phyloP scores from a whole-genome alignment of 2,113 vertebrate species.

The Gorsachius goisagi region DNA sequence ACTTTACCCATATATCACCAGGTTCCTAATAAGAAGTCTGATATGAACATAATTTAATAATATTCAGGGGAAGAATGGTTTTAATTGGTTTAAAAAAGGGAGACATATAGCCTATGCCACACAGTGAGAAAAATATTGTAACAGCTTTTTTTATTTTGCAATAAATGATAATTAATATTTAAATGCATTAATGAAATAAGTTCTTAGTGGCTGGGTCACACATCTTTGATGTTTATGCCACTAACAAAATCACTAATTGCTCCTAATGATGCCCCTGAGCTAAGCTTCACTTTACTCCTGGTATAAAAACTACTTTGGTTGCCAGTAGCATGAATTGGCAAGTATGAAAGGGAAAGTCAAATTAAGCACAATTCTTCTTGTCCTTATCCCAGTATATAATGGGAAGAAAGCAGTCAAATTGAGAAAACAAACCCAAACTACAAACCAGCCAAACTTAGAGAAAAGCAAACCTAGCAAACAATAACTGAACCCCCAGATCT shows the following conservation, averaged over 20 bases:
- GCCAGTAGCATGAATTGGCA: neutral
- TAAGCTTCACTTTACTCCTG: constrained; percentile 15
- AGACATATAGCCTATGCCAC: neutral
- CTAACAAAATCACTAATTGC: constrained; percentile 27
- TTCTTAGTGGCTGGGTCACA: neutral
- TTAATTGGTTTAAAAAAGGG: constrained; percentile 47
- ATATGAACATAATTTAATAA: constrained; percentile 59
- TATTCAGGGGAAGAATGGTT: constrained; percentile 21
- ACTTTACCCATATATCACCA: constrained; percentile 16
- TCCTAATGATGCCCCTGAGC: constrained; percentile 14
- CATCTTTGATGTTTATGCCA: constrained; percentile 12
- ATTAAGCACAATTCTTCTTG: neutral
- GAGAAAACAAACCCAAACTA: neutral
- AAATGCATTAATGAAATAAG: constrained; percentile 33
- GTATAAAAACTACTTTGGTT: neutral
- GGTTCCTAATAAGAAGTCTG: constrained; percentile 34
- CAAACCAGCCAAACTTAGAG: neutral
- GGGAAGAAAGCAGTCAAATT: neutral
- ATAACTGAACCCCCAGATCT: neutral
- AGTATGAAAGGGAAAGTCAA: neutral
- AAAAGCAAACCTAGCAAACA: neutral
- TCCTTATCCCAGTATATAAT: neutral
- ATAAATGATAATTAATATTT: constrained; percentile 59
- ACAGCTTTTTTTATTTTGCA: constrained; percentile 21
- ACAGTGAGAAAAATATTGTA: neutral